Percentiles rank a stretch among this genome's conserved stretches.
Conservation (phyloP, 2,888 invertebrate species). For the Trichopria drosophilae region DNA sequence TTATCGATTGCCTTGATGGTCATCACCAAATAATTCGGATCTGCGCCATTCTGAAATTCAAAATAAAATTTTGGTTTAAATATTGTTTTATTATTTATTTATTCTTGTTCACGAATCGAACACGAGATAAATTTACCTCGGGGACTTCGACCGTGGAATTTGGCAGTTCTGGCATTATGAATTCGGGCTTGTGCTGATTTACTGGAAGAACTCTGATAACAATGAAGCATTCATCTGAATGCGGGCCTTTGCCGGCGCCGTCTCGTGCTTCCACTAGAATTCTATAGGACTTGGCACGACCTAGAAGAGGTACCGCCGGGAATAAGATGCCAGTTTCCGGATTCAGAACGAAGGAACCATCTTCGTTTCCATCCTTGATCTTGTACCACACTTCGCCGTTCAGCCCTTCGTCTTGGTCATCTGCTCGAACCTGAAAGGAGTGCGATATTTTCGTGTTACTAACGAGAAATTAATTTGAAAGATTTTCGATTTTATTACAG, state of each 20-base stretch:
- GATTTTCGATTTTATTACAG: too few relatives aligned
- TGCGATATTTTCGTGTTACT: background rate
- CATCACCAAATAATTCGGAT: conserved; percentile 75
- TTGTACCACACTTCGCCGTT: conserved; percentile 78
- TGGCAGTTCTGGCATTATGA: conserved; percentile 74
- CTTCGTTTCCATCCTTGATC: conserved; percentile 70
- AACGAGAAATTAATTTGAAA: too few relatives aligned
- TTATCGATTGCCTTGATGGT: conserved; percentile 81
- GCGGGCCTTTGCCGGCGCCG: conserved; percentile 68
- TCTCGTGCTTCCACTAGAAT: conserved; percentile 78
- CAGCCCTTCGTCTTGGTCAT: conserved; percentile 77
- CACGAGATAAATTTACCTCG: conserved; percentile 64
- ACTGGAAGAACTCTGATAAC: conserved; percentile 77
- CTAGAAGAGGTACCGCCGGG: conserved; percentile 72
- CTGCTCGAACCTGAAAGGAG: conserved; percentile 66
- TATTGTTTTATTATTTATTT: conserved; percentile 13
- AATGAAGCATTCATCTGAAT: conserved; percentile 71
- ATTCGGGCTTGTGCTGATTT: conserved; percentile 80
- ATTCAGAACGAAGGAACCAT: conserved; percentile 75
- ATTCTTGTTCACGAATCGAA: conserved; percentile 2
- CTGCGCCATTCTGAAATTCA: conserved; percentile 72
- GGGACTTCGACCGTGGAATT: conserved; percentile 80
- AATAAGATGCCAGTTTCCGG: conserved; percentile 79
- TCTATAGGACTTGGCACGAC: conserved; percentile 64
- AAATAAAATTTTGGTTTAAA: too few relatives aligned